Conservation (phyloP, 2,113 vertebrate genomes). For the Perca flavescens region DNA sequence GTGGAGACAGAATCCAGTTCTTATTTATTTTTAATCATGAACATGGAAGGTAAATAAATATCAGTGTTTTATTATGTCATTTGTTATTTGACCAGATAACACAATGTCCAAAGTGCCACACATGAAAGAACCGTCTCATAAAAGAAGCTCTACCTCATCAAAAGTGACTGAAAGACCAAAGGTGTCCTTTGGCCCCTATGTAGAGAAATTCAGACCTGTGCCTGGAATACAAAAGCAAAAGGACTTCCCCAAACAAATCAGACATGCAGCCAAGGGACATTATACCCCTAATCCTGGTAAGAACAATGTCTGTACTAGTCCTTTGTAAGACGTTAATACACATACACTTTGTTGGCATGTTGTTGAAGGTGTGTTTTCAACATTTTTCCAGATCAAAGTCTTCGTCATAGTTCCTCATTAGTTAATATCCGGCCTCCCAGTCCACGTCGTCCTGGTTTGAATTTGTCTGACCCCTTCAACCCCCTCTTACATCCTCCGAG, state of each 20-base stretch:
- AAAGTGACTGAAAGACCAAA: constrained; percentile 64
- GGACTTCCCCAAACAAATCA: constrained; percentile 41
- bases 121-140: constrained; percentile 21
- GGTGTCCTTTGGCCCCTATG: constrained; percentile 68
- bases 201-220: constrained; percentile 53
- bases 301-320: constrained; percentile 10
- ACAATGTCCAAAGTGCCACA: constrained; percentile 46
- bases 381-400: constrained; percentile 58
- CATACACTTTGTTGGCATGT: neutral
- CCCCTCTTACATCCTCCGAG: constrained; percentile 73
- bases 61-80: constrained; percentile 13
- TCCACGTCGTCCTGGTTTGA: constrained; percentile 58
- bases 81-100: constrained; percentile 55
- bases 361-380: neutral
- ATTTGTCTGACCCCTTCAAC: constrained; percentile 63
- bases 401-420: constrained; percentile 35
- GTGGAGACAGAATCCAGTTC: constrained; percentile 46
- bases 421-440: constrained; percentile 69
- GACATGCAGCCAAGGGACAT: constrained; percentile 49
- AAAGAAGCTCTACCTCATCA: constrained; percentile 26
- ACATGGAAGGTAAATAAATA: constrained; percentile 4
- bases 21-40: constrained; percentile 1
- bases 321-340: neutral
- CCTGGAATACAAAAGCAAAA: constrained; percentile 45
- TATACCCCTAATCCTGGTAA: constrained; percentile 80